Percentiles rank a stretch among this genome's conserved stretches.
Evolutionary conservation across 2,888 invertebrate species (phyloP).

Genomic region (Mythimna impura): DNA sequence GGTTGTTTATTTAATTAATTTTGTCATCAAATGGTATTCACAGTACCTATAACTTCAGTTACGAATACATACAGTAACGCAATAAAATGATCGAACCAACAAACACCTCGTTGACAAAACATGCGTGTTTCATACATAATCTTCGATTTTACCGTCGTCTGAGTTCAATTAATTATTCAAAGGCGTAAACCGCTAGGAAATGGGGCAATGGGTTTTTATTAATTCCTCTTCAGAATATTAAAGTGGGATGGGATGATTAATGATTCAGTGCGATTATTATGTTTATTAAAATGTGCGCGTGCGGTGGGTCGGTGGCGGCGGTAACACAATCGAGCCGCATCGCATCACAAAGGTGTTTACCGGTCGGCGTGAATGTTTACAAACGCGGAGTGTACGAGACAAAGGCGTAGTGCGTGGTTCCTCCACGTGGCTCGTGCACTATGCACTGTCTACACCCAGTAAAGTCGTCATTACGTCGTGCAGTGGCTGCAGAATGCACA

Average conservation of each 20-base stretch:
- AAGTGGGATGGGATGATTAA: constrained; percentile 70
- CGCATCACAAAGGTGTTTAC: constrained; percentile 79
- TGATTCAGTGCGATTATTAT: constrained; percentile 68
- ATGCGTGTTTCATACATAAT: constrained; percentile 60
- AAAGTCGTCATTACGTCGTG: constrained; percentile 41
- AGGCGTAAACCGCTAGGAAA: constrained; percentile 75
- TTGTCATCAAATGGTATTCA: constrained; percentile 6
- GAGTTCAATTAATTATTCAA: constrained; percentile 85
- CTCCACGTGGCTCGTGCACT: constrained; percentile 60
- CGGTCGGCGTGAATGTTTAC: constrained; percentile 77
- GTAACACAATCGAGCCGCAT: constrained; percentile 61
- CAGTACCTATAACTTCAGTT: constrained; percentile 14
- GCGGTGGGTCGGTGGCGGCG: constrained; percentile 60
- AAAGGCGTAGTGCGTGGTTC: constrained; percentile 49
- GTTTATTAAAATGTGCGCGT: constrained; percentile 73
- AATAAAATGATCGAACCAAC: constrained; percentile 20
- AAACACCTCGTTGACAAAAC: constrained; percentile 41
- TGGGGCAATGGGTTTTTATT: constrained; percentile 78
- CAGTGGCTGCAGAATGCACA: constrained; percentile 33
- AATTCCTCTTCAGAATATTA: constrained; percentile 74
- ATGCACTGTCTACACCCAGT: constrained; percentile 44
- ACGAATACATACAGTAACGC: constrained; percentile 9
- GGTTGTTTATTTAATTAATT: constrained; percentile 20
- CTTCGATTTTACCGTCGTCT: constrained; percentile 76
- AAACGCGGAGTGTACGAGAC: constrained; percentile 70